phyloP scores from a whole-genome alignment of 2,888 invertebrate species.

The Agelastica alni region DNA sequence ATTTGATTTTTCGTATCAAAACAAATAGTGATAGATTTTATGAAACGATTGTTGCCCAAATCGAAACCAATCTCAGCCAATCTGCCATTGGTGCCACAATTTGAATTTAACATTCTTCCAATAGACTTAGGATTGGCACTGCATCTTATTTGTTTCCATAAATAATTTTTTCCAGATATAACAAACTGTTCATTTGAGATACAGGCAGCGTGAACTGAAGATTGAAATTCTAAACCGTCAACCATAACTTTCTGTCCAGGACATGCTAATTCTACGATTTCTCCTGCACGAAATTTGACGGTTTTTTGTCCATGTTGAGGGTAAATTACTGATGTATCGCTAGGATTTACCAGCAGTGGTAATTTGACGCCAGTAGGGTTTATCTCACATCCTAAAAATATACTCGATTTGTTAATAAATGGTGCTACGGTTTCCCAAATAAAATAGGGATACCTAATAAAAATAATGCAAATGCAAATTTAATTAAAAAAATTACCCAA shows the following conservation, averaged over 20 bases:
- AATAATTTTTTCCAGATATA: constrained; percentile 33
- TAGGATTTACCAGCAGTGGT: constrained; percentile 26
- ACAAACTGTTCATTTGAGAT: constrained; percentile 39
- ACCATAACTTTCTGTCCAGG: constrained; percentile 35
- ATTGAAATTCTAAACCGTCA: constrained; percentile 19
- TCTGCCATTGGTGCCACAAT: constrained; percentile 56
- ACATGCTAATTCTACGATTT: constrained; percentile 30
- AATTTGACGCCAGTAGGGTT: constrained; percentile 18
- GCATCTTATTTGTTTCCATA: constrained; percentile 57
- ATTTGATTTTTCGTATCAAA: constrained; percentile 58
- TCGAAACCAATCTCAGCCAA: constrained; percentile 62
- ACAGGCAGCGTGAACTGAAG: constrained; percentile 39
- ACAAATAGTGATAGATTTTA: constrained; percentile 60
- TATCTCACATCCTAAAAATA: constrained; percentile 34
- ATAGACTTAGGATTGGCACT: constrained; percentile 53
- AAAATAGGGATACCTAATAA: no score
- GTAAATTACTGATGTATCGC: constrained; percentile 26
- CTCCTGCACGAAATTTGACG: constrained; percentile 19
- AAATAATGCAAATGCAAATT: no score
- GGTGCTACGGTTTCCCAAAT: no score
- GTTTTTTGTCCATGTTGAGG: constrained; percentile 24
- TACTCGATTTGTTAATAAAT: no score
- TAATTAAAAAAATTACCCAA: no score
- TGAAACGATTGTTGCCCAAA: constrained; percentile 55
- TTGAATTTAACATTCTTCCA: constrained; percentile 53